These are phyloP conservation scores for Plestiodon gilberti DNA, from an alignment of 2,113 vertebrate genomes.

Conservation along the genomic window DNA sequence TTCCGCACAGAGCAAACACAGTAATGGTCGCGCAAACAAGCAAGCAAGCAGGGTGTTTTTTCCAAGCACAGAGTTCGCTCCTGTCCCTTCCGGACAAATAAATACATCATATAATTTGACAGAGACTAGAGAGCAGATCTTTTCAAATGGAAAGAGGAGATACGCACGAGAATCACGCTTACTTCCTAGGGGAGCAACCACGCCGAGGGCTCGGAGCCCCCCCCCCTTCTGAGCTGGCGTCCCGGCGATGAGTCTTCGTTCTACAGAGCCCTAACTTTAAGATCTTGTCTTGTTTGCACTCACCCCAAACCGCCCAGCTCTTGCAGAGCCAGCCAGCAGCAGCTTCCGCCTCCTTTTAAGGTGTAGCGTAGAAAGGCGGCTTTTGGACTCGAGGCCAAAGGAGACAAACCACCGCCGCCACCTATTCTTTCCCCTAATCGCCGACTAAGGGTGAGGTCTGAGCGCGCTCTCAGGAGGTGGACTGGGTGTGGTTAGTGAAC, in stretches of 20 bases:
- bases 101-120: no score
- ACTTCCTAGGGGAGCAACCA: not conserved
- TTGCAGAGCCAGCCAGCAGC: not conserved
- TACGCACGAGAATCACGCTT: not conserved
- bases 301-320: not conserved
- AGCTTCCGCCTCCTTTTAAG: slow-evolving; percentile 27
- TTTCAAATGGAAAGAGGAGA: not conserved
- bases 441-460: not conserved
- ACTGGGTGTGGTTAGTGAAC: slow-evolving; percentile 46
- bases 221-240: not conserved
- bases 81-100: not conserved
- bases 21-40: no score
- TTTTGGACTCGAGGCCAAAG: slow-evolving; percentile 12
- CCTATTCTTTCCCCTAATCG: not conserved
- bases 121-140: no score
- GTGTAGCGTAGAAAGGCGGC: not conserved
- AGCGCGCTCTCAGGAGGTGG: not conserved
- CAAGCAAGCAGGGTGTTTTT: not conserved
- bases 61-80: not conserved
- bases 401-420: not conserved
- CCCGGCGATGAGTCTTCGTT: not conserved
- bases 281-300: not conserved
- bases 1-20: not conserved
- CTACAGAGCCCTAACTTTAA: not conserved
- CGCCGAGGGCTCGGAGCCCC: not conserved